Percentiles rank a stretch among this genome's conserved stretches.
These are phyloP conservation scores for Bombyx mandarina DNA, from an alignment of 1,140 invertebrate species.

Conservation along the genomic window DNA sequence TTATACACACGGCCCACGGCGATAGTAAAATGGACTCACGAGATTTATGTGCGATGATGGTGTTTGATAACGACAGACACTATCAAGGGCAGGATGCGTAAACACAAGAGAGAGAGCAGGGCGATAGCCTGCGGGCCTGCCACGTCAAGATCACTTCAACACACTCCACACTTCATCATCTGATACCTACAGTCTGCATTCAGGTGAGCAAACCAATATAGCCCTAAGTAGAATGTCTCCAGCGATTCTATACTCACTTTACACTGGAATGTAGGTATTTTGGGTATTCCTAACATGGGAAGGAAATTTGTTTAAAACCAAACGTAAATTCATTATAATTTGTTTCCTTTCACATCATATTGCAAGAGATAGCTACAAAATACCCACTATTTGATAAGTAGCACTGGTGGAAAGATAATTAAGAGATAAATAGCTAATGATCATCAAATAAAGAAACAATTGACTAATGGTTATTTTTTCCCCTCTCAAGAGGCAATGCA, in stretches of 20 bases:
- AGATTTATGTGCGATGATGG: constrained; percentile 53
- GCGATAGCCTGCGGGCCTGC: constrained; percentile 60
- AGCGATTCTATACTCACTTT: too few relatives aligned
- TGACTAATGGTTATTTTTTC: constrained; percentile 32
- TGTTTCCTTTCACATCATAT: too few relatives aligned
- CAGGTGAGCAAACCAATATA: constrained; percentile 23
- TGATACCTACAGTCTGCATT: constrained; percentile 46
- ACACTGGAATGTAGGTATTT: too few relatives aligned
- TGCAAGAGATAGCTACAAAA: too few relatives aligned
- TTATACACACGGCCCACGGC: constrained; percentile 61
- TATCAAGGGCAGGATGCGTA: constrained; percentile 64
- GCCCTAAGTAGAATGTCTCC: too few relatives aligned
- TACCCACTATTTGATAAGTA: too few relatives aligned
- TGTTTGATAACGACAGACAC: constrained; percentile 54
- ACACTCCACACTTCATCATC: constrained; percentile 42
- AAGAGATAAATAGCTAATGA: background rate
- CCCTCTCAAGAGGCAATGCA: constrained; percentile 62
- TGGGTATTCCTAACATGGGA: too few relatives aligned
- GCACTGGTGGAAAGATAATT: too few relatives aligned
- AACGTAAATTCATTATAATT: too few relatives aligned
- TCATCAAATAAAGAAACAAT: background rate
- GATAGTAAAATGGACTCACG: constrained; percentile 65
- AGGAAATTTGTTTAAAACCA: too few relatives aligned
- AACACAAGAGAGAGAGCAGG: constrained; percentile 63
- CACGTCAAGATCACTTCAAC: constrained; percentile 47